Base-by-base conservation (phyloP, 2,888 invertebrate genomes). In the Coelogynopora nodosa region DNA sequence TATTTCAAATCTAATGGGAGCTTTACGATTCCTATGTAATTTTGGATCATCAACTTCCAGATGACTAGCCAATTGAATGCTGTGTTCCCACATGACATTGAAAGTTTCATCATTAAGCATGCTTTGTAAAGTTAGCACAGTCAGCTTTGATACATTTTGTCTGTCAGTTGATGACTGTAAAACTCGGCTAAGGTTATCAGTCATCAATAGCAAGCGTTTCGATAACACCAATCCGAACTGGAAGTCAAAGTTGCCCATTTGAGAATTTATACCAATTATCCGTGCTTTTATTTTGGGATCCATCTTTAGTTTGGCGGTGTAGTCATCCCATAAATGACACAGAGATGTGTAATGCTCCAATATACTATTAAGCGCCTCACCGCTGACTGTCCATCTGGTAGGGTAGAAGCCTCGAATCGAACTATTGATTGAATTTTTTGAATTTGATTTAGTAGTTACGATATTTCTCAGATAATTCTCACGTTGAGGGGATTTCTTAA, bases 141-240 rank as follows among this genome's bases (percentile, higher is more conserved):
- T 74, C 74, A 74, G 74, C 74, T 74, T 74, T 74, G 74, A 10
- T 74, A 74, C 74, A 74, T 74, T 74, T 74, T 74, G 74, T 49
- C 49, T 18, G 49, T 49, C 49, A 49, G 49, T 49, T 49, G 49
- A 49, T 49, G 49, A 49, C 18, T 49, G 49, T 18, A 49, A 49
- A 49, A 18, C 18, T 49, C 49, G 49, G 18, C 49, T 49, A 18
- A 49, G 49, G 49, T 49, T 49, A 49, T 49, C 49, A 5, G 49
- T 49, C 49, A 49, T 10, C 49, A 49, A 49, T 49, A 49, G 49
- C 49, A 49, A 49, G 5, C 49, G 49, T 49, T 49, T 49, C 49
- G 49, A 49, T 49, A 49, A 49, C 49, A 49, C 49, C 49, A 49
- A 49, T 49, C 49, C 49, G 18, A 49, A 49, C 18, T 10, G 49